Conservation (phyloP, 2,797 vertebrate species). For the Tokudaia muenninki region DNA sequence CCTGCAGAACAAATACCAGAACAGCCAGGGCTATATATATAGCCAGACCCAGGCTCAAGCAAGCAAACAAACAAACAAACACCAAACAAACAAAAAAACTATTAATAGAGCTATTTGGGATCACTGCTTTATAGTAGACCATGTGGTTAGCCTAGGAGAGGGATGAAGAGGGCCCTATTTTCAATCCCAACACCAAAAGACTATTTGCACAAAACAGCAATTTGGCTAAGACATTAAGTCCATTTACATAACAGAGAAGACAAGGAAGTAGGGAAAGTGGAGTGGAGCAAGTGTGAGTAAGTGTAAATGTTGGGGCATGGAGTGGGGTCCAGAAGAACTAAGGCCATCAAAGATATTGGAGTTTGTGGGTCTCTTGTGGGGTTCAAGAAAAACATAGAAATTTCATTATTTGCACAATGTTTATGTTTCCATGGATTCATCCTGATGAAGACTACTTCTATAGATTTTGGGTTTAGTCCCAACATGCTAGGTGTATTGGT, state of each 20-base stretch:
- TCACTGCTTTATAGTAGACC: neutral
- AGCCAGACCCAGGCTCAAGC: neutral
- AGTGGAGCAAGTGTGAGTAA: neutral
- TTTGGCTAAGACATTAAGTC: neutral
- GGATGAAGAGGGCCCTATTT: neutral
- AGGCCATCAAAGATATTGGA: neutral
- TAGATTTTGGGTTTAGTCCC: neutral
- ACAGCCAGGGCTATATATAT: too few species aligned
- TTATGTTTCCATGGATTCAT: neutral
- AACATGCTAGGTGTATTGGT: too few species aligned
- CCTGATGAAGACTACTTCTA: neutral
- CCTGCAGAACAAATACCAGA: neutral
- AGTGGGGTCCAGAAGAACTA: neutral
- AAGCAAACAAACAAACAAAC: neutral
- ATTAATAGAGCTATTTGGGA: neutral
- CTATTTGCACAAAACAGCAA: neutral
- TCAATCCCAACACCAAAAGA: neutral
- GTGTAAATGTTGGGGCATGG: neutral
- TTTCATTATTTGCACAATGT: neutral
- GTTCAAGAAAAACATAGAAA: neutral
- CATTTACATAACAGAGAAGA: slow-evolving; percentile 12
- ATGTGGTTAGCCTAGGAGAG: neutral
- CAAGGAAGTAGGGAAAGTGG: neutral
- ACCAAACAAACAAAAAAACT: neutral
- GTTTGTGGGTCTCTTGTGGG: neutral